phyloP scores from a whole-genome alignment of 2,113 vertebrate species.

The Pelecanoides urinatrix region DNA sequence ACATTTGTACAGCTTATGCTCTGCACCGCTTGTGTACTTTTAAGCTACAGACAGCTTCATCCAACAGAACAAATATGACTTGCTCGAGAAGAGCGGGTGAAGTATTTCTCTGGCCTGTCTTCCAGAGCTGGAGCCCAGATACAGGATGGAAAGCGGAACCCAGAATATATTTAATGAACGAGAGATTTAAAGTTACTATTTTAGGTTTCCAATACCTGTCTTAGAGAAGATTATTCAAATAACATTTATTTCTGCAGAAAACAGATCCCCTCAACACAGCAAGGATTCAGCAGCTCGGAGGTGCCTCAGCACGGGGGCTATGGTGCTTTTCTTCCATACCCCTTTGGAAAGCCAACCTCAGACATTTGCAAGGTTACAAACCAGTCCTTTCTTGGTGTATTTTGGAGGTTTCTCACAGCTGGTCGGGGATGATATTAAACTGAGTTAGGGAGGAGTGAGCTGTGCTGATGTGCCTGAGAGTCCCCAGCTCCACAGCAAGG shows the following conservation, averaged over 20 bases:
- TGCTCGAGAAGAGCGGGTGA: not conserved
- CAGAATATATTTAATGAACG: not conserved
- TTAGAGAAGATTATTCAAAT: not conserved
- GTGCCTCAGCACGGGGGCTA: no score
- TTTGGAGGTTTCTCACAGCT: not conserved
- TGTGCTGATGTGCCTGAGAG: accelerated
- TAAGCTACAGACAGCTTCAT: conserved; percentile 8
- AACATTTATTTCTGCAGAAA: not conserved
- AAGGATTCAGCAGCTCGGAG: not conserved
- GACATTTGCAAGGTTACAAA: not conserved
- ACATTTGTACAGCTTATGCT: conserved; percentile 29
- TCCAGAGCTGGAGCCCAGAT: not conserved
- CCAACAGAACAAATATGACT: not conserved
- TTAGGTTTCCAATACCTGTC: not conserved
- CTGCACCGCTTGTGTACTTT: not conserved
- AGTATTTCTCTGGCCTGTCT: not conserved
- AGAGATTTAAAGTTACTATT: not conserved
- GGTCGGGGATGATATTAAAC: accelerated
- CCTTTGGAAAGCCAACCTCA: not conserved
- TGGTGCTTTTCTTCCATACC: not conserved
- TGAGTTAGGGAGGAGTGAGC: not conserved
- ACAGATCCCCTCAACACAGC: accelerated
- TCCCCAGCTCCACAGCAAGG: not conserved
- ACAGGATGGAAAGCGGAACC: not conserved
- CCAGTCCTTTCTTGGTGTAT: no score